Evolutionary conservation across 2,888 invertebrate genomes (phyloP).

Genomic region (Prosapia bicincta): DNA sequence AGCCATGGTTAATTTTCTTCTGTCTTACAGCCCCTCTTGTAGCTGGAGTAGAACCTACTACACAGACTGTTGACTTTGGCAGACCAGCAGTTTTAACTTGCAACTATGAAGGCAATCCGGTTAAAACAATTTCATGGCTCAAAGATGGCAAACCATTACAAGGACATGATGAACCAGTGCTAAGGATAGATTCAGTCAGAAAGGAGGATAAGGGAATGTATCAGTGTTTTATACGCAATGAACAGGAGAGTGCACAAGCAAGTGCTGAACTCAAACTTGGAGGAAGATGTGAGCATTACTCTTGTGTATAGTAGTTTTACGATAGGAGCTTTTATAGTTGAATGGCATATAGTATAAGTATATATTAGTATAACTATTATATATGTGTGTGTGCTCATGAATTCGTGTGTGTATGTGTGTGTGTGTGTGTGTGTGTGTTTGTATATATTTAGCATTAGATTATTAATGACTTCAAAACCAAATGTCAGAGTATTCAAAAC

Average conservation of each 20-base stretch:
- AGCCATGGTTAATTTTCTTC: no score
- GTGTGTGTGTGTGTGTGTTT: no score
- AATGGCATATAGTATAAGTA: no score
- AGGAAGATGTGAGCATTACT: slow-evolving; percentile 67
- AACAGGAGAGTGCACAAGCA: slow-evolving; percentile 89
- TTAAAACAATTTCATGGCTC: slow-evolving; percentile 87
- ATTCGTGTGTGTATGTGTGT: no score
- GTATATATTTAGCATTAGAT: no score
- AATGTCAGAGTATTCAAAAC: no score
- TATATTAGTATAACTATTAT: no score
- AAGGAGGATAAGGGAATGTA: slow-evolving; percentile 97
- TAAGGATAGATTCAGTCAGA: slow-evolving; percentile 85
- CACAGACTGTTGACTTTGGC: slow-evolving; percentile 91
- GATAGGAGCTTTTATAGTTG: no score
- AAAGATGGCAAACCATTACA: slow-evolving; percentile 87
- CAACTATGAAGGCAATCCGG: slow-evolving; percentile 68
- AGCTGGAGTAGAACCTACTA: slow-evolving; percentile 83
- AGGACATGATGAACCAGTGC: slow-evolving; percentile 68
- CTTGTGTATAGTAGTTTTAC: neutral
- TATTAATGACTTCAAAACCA: no score
- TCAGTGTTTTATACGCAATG: slow-evolving; percentile 91
- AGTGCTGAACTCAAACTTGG: slow-evolving; percentile 90
- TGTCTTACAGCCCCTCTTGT: slow-evolving; percentile 77
- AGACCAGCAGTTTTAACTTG: slow-evolving; percentile 90
- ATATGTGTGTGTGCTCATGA: no score